Evolutionary conservation across 1,140 invertebrate genomes (phyloP), one percentile per base, ranked within the genome.

Genomic region (Amyelois transitella): DNA sequence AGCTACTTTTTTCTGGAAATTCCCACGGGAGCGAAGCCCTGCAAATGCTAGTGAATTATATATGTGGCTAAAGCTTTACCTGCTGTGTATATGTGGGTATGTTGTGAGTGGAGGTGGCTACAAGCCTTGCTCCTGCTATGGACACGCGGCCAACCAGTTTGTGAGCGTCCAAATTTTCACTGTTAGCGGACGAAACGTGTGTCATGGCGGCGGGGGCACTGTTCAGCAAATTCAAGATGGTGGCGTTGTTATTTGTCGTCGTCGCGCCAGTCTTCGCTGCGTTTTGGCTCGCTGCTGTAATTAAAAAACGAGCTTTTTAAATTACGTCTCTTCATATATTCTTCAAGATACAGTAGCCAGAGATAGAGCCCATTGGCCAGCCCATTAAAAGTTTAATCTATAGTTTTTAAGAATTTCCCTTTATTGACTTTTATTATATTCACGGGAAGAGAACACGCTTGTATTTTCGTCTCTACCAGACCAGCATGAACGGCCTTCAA

Each of bases 211-310:
- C 93, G 38, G 93, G 92, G 43, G 91, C 92, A 69, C 93, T 94
- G 70, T 94, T 94, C 55, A 94, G 77, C 58, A 94, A 71, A 81
- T 93, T 94, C 54, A 94, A 86, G 68, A 94, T 94, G 8, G 93
- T 93, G 8, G 93, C 90, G 72, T 94, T 94, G 28, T 86, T 91
- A 74, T 74, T 85, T 44, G 86, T 75, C 43, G 81, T 89, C 45
- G 82, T 89, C 21, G 88, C 89, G 59, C 86, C 82, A 58, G 90
- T 88, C 61, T 92, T 89, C 2, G 91, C 90, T 50, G 91, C 82
- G 66, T 89, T 85, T 54, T 82, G 78, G 66, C 60, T 85, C 55
- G 89, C 66, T 56, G 88, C 77, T 83, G 80, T 64, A 54, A 73
- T 78, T n/a, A 64, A 70, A 50, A 72, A 70, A 3, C 3, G 22